Evolutionary conservation across 2,113 vertebrate species (phyloP), one percentile per base, ranked within the genome.

Genomic region (Equus przewalskii): DNA sequence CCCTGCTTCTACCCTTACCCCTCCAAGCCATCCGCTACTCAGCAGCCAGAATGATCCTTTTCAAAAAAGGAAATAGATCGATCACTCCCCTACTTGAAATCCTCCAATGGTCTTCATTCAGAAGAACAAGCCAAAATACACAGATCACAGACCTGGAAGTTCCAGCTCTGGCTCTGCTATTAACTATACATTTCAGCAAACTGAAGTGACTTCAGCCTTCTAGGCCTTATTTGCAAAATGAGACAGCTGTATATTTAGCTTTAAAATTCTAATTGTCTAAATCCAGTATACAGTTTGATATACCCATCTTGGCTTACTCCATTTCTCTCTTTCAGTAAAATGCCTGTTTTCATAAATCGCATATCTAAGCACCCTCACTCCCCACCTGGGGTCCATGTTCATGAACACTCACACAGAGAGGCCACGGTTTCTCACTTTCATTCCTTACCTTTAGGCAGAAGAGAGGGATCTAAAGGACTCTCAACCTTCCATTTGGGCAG

Each of bases 221-320:
- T 24, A 41, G 7, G 82, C 6, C 36, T 75, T 81, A 89, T 56
- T 60, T 76, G 19, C 51, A 54, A 84, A 56, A 76, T 72, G 19
- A 80, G 89, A 91, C 49, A 15, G 16, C 24, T 91, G 1, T 72
- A 67, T 16, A 19, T 30, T 83, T 65, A 76, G 26, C 46, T 84
- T 86, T 91, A 73, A 70, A 94, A 75, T 86, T 36, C 36, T 16
- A 79, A 73, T 36, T 79, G 56, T 89, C 54, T 94, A 64, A 85
- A 49, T 65, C 26, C 76, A 65, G 72, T 54, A n/a, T 22, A 75
- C 22, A 75, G 88, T 49, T 83, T 75, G 26, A 41, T 51, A 89
- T 16, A 6, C 36, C 56, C 7, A 44, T 62, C 13, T 91, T 26
- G 3, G 44, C 44, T 93, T 82, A 69, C 67, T 54, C 44, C n/a